Percentiles rank a stretch among this genome's conserved stretches.
Conservation (phyloP, 2,113 vertebrate species). For the Gymnobelideus leadbeateri region DNA sequence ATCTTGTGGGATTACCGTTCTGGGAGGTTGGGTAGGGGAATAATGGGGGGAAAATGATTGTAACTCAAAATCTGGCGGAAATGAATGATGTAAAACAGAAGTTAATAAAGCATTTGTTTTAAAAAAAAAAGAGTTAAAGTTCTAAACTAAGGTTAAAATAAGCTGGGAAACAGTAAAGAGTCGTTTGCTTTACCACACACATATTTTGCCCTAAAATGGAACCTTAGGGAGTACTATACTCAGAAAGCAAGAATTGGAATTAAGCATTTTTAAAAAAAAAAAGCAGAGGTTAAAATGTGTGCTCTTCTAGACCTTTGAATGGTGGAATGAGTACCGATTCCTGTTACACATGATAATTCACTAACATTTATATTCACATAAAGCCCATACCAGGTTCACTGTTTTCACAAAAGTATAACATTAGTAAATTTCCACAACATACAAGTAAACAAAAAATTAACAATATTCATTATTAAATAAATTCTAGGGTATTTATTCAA, state of each 20-base stretch:
- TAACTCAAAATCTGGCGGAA: no score
- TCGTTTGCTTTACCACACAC: not conserved
- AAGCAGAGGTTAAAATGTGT: constrained; percentile 14
- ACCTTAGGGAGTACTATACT: not conserved
- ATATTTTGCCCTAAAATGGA: not conserved
- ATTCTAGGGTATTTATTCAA: constrained; percentile 65
- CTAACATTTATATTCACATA: not conserved
- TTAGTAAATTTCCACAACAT: not conserved
- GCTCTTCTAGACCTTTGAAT: not conserved
- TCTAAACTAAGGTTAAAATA: not conserved
- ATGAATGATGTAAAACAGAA: no score
- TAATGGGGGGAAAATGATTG: no score
- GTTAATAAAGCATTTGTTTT: no score
- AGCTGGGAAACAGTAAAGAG: not conserved
- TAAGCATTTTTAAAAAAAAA: not conserved
- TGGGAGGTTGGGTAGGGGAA: no score
- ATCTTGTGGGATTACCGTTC: no score
- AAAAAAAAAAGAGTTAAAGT: not conserved
- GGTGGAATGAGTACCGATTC: not conserved
- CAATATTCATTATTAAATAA: constrained; percentile 40
- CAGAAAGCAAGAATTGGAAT: not conserved
- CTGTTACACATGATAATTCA: not conserved
- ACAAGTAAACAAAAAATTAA: constrained; percentile 25
- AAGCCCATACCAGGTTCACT: not conserved
- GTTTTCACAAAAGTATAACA: not conserved